Percentiles rank a stretch among this genome's conserved stretches.
These are phyloP conservation scores for Drosophila nigrodunni DNA, from an alignment of 1,140 invertebrate genomes.

Conservation along the genomic window DNA sequence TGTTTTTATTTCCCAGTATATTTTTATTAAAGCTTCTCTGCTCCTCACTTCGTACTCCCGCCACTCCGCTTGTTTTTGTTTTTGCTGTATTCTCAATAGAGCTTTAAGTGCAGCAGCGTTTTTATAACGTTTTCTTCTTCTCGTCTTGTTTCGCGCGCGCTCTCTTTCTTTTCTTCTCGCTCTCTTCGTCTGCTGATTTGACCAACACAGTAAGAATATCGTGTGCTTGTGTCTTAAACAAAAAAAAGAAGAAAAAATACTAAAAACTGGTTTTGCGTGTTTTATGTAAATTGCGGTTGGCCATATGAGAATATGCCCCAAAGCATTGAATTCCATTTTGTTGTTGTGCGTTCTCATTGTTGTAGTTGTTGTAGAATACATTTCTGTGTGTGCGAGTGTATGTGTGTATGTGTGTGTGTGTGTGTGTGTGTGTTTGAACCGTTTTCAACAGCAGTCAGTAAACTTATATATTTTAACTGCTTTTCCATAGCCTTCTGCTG, in stretches of 20 bases:
- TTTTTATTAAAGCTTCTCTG: neutral
- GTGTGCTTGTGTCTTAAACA: constrained; percentile 23
- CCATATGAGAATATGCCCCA: constrained; percentile 63
- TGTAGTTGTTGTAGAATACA: constrained; percentile 39
- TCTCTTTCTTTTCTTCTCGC: constrained; percentile 7
- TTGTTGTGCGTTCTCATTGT: constrained; percentile 34
- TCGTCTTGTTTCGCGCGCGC: constrained; percentile 38
- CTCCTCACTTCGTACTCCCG: neutral
- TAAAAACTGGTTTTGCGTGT: constrained; percentile 76
- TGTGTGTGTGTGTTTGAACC: constrained; percentile 16
- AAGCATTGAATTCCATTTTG: constrained; percentile 52
- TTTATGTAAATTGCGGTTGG: constrained; percentile 75
- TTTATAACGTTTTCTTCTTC: constrained; percentile 43
- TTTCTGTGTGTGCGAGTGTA: constrained; percentile 24
- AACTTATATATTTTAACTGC: constrained; percentile 53
- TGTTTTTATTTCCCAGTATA: neutral
- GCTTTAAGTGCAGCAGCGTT: constrained; percentile 63
- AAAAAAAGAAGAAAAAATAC: constrained; percentile 48
- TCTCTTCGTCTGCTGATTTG: constrained; percentile 27
- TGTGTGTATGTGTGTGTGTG: no score
- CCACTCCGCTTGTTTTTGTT: constrained; percentile 12
- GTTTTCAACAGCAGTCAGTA: constrained; percentile 30
- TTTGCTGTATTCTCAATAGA: neutral
- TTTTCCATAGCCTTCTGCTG: constrained; percentile 45
- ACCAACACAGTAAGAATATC: constrained; percentile 28